Evolutionary conservation across 2,888 invertebrate genomes (phyloP).

Genomic region (Neelides folsomi): DNA sequence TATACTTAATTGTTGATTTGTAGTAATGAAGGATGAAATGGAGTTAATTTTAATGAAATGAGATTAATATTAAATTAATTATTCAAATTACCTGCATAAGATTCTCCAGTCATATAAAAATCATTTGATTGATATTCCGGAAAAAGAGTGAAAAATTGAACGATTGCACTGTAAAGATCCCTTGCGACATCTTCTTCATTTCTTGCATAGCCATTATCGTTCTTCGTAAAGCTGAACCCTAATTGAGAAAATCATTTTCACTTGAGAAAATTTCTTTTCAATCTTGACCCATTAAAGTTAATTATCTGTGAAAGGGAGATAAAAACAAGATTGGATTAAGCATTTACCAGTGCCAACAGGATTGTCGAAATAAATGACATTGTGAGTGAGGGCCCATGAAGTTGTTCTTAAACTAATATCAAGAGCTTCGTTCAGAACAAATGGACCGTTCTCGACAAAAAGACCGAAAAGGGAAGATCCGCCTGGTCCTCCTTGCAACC

Average conservation of each 20-base stretch:
- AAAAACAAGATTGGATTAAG: too few relatives aligned
- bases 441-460: slow-evolving; percentile 50
- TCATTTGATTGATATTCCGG: slow-evolving; percentile 57
- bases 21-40: too few relatives aligned
- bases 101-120: slow-evolving; percentile 80
- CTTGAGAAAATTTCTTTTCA: too few relatives aligned
- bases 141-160: slow-evolving; percentile 73
- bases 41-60: too few relatives aligned
- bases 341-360: slow-evolving; percentile 64
- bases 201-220: slow-evolving; percentile 59
- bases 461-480: slow-evolving; percentile 45
- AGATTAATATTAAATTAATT: too few relatives aligned
- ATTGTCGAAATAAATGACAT: slow-evolving; percentile 78
- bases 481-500: slow-evolving; percentile 50
- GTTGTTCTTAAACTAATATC: slow-evolving; percentile 20
- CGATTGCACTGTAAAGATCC: slow-evolving; percentile 59
- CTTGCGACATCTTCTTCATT: slow-evolving; percentile 67
- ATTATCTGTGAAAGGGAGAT: too few relatives aligned
- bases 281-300: too few relatives aligned
- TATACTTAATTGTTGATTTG: too few relatives aligned
- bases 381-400: slow-evolving; percentile 65
- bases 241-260: too few relatives aligned
- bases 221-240: slow-evolving; percentile 76
- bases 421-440: slow-evolving; percentile 44
- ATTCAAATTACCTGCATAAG: slow-evolving; percentile 62